Base-by-base conservation (phyloP, 92 coral and sea anemone genomes). In the Palythoa heliodiscus region DNA sequence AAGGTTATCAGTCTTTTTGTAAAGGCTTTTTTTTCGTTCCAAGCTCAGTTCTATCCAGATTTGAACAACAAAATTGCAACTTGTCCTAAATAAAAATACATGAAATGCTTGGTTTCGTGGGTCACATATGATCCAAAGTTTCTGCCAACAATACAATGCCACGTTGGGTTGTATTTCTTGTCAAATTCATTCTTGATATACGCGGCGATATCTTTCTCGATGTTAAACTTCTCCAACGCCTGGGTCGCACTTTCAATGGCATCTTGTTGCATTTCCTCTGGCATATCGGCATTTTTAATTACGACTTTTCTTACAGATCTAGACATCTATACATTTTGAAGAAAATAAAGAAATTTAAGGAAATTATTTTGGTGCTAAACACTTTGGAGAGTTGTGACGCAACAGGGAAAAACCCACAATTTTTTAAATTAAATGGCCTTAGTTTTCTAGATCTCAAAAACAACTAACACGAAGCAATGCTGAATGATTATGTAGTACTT, bases 151-250 rank as follows among this genome's bases (percentile, higher is more conserved):
- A 95, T 95, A 57, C 98, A 95, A 78, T 95, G 98, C 98, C 98
- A 95, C 75, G 98, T 95, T 60, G 98, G 98, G 93, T 95, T 95
- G 91, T 92, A 95, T 70, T 95, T 95, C 90, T 95, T 95, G 98
- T 95, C 98, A 77, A 95, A 95, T 83, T 95, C 98, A 83, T 95
- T 95, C 95, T 95, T 95, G 73, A 95, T 89, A 52, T 76, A 92
- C 3, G 98, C 98, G 13, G 98, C 98, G 64, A 95, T 95, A 84
- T 95, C 98, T 84, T 95, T 95, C 73, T 95, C 98, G 70, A 95
- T 93, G 92, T 95, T 95, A 78, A 93, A 95, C 71, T 95, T 95
- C 87, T 95, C 98, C 92, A 95, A 90, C 14, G 98, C 98, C 78
- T 89, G 93, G 16, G 94, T 91, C 3, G 98, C 97, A 77, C 98